Percentiles rank a stretch among this genome's conserved stretches.
Conservation (phyloP, 1,140 invertebrate species). For the Lordiphosa clarofinis region DNA sequence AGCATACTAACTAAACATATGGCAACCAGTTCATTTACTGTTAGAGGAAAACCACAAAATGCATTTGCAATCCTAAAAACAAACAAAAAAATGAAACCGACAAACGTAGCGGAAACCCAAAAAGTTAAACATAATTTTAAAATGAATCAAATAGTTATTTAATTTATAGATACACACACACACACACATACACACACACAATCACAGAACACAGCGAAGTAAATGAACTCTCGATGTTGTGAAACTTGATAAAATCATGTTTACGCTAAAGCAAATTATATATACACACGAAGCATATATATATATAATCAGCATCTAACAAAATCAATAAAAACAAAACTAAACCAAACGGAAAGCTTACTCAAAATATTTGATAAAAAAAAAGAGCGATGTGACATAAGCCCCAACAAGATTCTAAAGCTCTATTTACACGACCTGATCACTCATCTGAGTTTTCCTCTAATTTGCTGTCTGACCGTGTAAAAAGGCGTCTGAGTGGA, state of each 20-base stretch:
- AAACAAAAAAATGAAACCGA: constrained; percentile 37
- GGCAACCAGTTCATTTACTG: constrained; percentile 64
- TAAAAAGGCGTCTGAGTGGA: too few relatives aligned
- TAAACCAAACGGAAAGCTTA: constrained; percentile 13
- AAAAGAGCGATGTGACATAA: constrained; percentile 3
- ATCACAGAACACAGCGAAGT: constrained; percentile 55
- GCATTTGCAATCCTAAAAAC: constrained; percentile 66
- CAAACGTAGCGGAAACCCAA: constrained; percentile 55
- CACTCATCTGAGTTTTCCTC: too few relatives aligned
- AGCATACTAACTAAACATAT: constrained; percentile 39
- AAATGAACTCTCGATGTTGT: constrained; percentile 80
- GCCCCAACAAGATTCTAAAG: too few relatives aligned
- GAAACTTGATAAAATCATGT: constrained; percentile 79
- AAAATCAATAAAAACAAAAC: constrained; percentile 15
- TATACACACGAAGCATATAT: constrained; percentile 29
- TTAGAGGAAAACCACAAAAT: constrained; percentile 47
- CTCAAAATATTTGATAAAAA: constrained; percentile 8
- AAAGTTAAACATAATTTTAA: constrained; percentile 78
- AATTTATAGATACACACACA: constrained; percentile 48
- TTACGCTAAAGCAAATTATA: constrained; percentile 63
- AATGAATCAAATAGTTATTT: constrained; percentile 66
- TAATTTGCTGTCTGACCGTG: too few relatives aligned
- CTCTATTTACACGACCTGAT: too few relatives aligned
- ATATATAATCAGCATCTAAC: constrained; percentile 44
- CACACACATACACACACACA: constrained; percentile 3